These are phyloP conservation scores for Darwinula stevensoni DNA, from an alignment of 2,888 invertebrate species.

Conservation along the genomic window DNA sequence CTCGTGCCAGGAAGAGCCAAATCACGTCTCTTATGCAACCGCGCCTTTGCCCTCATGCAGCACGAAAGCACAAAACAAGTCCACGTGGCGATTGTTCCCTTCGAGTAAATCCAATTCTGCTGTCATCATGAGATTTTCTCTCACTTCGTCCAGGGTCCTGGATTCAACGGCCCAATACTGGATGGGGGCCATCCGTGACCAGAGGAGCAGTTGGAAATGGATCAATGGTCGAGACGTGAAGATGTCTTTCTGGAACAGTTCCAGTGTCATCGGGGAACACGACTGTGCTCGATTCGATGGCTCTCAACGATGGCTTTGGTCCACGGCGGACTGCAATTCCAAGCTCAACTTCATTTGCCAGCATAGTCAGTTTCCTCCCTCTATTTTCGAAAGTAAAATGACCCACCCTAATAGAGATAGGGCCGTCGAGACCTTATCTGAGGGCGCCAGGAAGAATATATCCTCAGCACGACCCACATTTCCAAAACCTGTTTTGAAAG, in stretches of 20 bases:
- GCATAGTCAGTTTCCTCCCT: slow-evolving; percentile 48
- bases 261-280: slow-evolving; percentile 45
- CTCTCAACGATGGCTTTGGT: slow-evolving; percentile 80
- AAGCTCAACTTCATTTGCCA: slow-evolving; percentile 70
- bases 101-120: no score
- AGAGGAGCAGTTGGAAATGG: slow-evolving; percentile 61
- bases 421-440: no score
- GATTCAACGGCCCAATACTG: slow-evolving; percentile 76
- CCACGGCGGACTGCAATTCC: slow-evolving; percentile 58
- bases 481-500: no score
- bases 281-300: slow-evolving; percentile 72
- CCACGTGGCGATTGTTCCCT: no score
- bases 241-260: slow-evolving; percentile 71
- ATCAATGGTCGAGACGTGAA: slow-evolving; percentile 58
- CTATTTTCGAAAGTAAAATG: no score
- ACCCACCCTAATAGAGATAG: no score
- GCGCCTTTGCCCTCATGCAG: no score
- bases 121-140: background rate
- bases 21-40: no score
- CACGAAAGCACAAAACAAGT: no score
- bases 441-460: no score
- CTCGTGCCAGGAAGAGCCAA: no score
- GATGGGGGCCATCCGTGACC: slow-evolving; percentile 75
- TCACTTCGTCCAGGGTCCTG: slow-evolving; percentile 15
- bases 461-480: no score